Evolutionary conservation across 2,888 invertebrate species (phyloP), one percentile per base, ranked within the genome.

Genomic region (Melanotus villosus): DNA sequence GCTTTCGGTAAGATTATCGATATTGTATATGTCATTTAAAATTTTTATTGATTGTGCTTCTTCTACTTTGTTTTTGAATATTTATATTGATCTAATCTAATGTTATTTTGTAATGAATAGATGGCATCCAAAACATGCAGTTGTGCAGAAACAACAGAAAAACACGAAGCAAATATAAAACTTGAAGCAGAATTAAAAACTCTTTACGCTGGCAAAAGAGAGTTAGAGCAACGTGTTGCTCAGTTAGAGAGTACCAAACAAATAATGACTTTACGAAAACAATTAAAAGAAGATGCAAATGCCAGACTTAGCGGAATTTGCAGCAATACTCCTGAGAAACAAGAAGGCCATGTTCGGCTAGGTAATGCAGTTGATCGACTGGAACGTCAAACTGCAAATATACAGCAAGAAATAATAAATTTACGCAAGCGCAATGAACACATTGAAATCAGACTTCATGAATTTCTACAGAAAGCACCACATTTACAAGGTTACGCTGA

Each of bases 271-370:
- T 47, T 72, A 34, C 50, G 72, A 52, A 80, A 81, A 59, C 72
- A 77, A 58, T 52, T 81, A 9, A 84, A 83, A 64, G 79, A 80
- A 50, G 80, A 81, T 34, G 76, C 78, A 1, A 79, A 83, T 30
- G 65, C 73, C 3, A 66, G 82, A 41, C 50, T 83, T 45, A 82
- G 82, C 60, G 79, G 71, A 62, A 71, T 82, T n/a, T 79, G 78
- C 32, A 65, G 66, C 0, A 75, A 78, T 23, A 76, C 76, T 3
- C 73, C 79, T 1, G 80, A 81, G 34, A 81, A 78, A 45, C 71
- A 73, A 21, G 77, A 80, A 14, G 77, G 77, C 1, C 81, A 79
- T 54, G 72, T 75, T 23, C 77, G 79, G 52, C 57, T 83, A 30
- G 74, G 72, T n/a, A 75, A 78, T 18, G 75, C 76, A 0, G 71